Evolutionary conservation across 2,888 invertebrate species (phyloP).

Genomic region (Macaria notata): DNA sequence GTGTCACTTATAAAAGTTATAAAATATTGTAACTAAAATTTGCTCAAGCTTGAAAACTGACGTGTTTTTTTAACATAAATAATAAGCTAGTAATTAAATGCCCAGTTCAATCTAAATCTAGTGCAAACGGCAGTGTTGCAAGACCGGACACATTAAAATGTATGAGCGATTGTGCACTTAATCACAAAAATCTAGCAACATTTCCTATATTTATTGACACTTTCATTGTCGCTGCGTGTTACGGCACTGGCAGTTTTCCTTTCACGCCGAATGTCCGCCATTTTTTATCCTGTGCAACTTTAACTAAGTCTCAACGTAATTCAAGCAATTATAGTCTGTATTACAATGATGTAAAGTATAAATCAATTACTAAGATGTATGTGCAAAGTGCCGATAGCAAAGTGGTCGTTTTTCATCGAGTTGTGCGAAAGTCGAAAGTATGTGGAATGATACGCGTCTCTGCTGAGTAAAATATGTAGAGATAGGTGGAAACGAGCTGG

Average conservation of each 20-base stretch:
- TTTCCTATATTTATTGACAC: conserved; percentile 14
- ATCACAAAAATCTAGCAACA: neutral
- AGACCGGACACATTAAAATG: too few relatives aligned
- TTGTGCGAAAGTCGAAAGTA: conserved; percentile 53
- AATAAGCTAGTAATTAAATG: too few relatives aligned
- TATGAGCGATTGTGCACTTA: too few relatives aligned
- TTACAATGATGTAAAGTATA: too few relatives aligned
- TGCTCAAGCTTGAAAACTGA: too few relatives aligned
- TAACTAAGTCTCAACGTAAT: too few relatives aligned
- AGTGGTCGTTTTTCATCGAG: conserved; percentile 27
- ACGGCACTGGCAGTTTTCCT: conserved; percentile 45
- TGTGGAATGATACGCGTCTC: conserved; percentile 35
- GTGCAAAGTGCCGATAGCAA: conserved; percentile 1
- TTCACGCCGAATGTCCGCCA: conserved; percentile 43
- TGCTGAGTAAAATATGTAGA: conserved; percentile 31
- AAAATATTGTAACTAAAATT: too few relatives aligned
- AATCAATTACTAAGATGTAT: neutral
- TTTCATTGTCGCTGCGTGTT: conserved; percentile 34
- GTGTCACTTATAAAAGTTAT: too few relatives aligned
- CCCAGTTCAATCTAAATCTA: neutral
- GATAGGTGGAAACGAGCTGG: neutral
- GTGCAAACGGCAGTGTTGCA: neutral
- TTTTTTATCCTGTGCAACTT: conserved; percentile 3
- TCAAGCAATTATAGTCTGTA: too few relatives aligned
- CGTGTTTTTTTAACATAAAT: too few relatives aligned